These are phyloP conservation scores for Aythya baeri DNA, from an alignment of 2,113 vertebrate species.

Conservation along the genomic window DNA sequence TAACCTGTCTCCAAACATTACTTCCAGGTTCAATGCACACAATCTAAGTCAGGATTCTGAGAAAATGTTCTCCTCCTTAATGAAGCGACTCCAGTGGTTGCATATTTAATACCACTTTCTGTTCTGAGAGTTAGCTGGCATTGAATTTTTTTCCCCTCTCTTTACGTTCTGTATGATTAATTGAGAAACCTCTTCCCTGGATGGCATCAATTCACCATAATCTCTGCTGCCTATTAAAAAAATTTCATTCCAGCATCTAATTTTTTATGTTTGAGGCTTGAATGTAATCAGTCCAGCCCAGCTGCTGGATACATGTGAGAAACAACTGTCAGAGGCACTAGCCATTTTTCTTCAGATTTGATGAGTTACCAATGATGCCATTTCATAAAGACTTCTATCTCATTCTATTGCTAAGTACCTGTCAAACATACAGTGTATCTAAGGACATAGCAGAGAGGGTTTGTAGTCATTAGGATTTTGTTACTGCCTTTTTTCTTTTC, in stretches of 20 bases:
- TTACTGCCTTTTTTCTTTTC: neutral
- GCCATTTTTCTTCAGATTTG: slow-evolving; percentile 31
- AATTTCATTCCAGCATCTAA: slow-evolving; percentile 21
- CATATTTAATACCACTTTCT: neutral
- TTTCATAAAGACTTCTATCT: slow-evolving; percentile 38
- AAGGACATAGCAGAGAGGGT: neutral
- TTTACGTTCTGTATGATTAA: slow-evolving; percentile 18
- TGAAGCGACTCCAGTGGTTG: neutral
- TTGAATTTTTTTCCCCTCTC: neutral
- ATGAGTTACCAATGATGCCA: neutral
- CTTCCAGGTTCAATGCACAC: neutral
- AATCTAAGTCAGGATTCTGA: neutral
- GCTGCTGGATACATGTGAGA: slow-evolving; percentile 29
- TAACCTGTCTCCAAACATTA: slow-evolving; percentile 16
- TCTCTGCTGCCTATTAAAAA: slow-evolving; percentile 5
- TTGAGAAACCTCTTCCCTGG: neutral
- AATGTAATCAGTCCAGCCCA: slow-evolving; percentile 31
- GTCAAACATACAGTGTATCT: slow-evolving; percentile 6
- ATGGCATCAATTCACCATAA: slow-evolving; percentile 19
- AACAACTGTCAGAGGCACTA: neutral
- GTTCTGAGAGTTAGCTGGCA: neutral
- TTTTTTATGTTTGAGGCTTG: slow-evolving; percentile 42
- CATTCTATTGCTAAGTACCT: slow-evolving; percentile 15
- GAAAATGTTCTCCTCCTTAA: neutral
- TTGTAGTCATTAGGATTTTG: neutral